A percentile compares a stretch with the other conserved stretches of the same genome.
phyloP scores from a whole-genome alignment of 2,113 vertebrate genomes.

The Syngnathus scovelli region DNA sequence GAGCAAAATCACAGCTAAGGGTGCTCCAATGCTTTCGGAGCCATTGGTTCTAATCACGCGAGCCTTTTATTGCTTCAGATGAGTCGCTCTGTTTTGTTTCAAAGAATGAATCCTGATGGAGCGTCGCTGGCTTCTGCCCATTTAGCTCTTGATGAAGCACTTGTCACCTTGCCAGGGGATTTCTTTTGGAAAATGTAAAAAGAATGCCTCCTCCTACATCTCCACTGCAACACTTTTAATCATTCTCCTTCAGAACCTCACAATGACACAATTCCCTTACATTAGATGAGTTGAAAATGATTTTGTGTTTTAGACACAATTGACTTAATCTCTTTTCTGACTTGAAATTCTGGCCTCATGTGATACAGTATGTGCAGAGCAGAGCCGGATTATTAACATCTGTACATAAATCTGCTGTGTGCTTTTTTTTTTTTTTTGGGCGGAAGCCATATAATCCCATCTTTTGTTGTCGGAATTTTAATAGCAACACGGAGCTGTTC shows the following conservation, averaged over 20 bases:
- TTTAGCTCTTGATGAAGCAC: slow-evolving; percentile 26
- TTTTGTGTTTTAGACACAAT: neutral
- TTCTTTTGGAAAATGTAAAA: neutral
- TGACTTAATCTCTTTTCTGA: neutral
- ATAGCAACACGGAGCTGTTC: too few species aligned
- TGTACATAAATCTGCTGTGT: neutral
- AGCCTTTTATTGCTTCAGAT: slow-evolving; percentile 3
- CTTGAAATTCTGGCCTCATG: neutral
- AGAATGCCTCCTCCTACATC: neutral
- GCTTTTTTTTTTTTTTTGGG: neutral
- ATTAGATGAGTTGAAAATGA: neutral
- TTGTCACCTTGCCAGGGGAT: slow-evolving; percentile 1
- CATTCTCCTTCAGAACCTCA: neutral
- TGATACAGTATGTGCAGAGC: neutral
- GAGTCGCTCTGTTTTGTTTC: neutral
- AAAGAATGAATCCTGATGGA: slow-evolving; percentile 4
- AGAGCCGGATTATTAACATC: slow-evolving; percentile 2
- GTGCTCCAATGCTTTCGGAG: neutral
- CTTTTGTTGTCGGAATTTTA: neutral
- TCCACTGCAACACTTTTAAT: neutral
- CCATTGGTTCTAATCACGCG: neutral
- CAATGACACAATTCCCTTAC: neutral
- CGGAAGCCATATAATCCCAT: neutral
- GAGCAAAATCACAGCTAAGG: slow-evolving; percentile 5
- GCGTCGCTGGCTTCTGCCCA: slow-evolving; percentile 2